Evolutionary conservation across 1,140 invertebrate genomes (phyloP), one percentile per base, ranked within the genome.

Genomic region (Dicyema japonicum): DNA sequence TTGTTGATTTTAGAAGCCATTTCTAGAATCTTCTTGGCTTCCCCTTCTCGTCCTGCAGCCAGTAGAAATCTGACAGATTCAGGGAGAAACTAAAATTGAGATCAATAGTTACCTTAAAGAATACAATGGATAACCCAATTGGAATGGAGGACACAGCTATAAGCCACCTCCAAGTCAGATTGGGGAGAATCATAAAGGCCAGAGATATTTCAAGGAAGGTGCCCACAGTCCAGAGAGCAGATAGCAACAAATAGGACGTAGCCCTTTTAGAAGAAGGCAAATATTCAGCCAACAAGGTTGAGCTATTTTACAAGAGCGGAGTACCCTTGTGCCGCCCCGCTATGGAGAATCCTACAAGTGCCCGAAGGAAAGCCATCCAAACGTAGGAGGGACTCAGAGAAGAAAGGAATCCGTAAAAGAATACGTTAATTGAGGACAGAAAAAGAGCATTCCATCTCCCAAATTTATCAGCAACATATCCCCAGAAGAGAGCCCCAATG

Each of bases 401-500:
- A 46, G 70, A 75, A 11, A 80, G 41, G 19, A 74, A 52, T 19
- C 72, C 74, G 52, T 74, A 76, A 41, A 71, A 71, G 46, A 71
- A 14, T 15, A 30, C 19, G 19, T 9, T 13, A 12, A 14, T 16
- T 18, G 19, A 18, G 19, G n/a, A 26, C n/a, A 27, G 17, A 3
- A 21, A 18, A 5, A 32, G 15, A 23, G 72, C 70, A 39, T 62
- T 64, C 56, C 72, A 69, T 33, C 76, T 57, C 15, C 78, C 78
- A 59, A 74, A 82, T 44, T 65, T 62, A 44, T 88, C 76, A 47
- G 72, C 76, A 21, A 82, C 56, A 44, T 71, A 71, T 11, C 71
- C 75, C 74, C 75, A 85, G 50, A 82, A 68, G 30, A 71, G 71
- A 7, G 74, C 74, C 42, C 72, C 76, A 12, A 82, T 44, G 67